These are phyloP conservation scores for Drosophila lacertosa DNA, from an alignment of 1,140 invertebrate genomes.

Conservation along the genomic window DNA sequence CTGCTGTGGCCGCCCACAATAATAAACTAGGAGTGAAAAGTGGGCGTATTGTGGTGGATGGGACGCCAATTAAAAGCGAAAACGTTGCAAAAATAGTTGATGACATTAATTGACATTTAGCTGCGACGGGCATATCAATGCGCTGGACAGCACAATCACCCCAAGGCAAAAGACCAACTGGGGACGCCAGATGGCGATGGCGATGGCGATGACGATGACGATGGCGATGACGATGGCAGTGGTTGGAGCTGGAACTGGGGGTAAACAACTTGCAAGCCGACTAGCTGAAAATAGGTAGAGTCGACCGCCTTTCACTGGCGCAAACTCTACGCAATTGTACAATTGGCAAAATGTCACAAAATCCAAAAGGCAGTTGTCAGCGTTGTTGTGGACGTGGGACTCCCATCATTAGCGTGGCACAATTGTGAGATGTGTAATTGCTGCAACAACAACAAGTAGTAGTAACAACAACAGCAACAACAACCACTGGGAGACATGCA, in stretches of 20 bases:
- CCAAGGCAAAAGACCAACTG: constrained; percentile 46
- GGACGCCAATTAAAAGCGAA: constrained; percentile 79
- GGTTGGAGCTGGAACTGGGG: background rate
- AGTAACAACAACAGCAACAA: constrained; percentile 41
- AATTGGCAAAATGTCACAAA: constrained; percentile 80
- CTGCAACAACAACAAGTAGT: constrained; percentile 59
- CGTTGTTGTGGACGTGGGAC: constrained; percentile 73
- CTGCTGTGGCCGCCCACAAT: constrained; percentile 27
- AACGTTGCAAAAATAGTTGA: constrained; percentile 75
- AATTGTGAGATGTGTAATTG: constrained; percentile 82
- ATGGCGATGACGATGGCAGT: background rate
- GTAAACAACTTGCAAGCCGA: constrained; percentile 1
- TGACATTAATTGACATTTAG: constrained; percentile 83
- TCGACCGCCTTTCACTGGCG: constrained; percentile 66
- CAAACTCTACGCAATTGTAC: constrained; percentile 73
- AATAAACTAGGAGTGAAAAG: constrained; percentile 43
- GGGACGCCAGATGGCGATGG: constrained; percentile 24
- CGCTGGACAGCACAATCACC: constrained; percentile 78
- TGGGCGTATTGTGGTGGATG: constrained; percentile 40
- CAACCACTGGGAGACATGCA: constrained; percentile 72
- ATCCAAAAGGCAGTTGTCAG: constrained; percentile 77
- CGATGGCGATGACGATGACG: background rate
- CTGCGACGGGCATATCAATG: constrained; percentile 79
- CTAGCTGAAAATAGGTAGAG: constrained; percentile 23
- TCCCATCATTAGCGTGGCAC: constrained; percentile 82